Evolutionary conservation across 30 jellyfish, hydroid and myxozoan genomes (phyloP).

Genomic region (Aurelia aurita): DNA sequence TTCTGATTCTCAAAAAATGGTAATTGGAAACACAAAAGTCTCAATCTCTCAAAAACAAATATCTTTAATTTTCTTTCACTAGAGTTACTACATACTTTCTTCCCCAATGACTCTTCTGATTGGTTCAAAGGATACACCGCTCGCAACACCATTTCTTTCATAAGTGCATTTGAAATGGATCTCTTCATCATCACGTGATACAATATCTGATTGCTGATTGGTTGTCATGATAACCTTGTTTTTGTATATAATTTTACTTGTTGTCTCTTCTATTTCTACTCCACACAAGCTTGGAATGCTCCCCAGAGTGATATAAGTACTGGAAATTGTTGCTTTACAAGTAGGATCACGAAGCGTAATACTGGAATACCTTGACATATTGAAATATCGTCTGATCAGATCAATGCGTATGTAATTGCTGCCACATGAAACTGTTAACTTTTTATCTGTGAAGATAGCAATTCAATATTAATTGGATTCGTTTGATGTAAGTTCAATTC

Average conservation of each 20-base stretch:
- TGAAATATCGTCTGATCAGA: background rate
- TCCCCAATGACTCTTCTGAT: slow-evolving; percentile 3
- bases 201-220: background rate
- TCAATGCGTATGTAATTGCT: slow-evolving; percentile 28
- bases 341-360: slow-evolving; percentile 44
- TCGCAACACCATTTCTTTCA: background rate
- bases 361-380: slow-evolving; percentile 2
- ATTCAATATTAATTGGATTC: too few species aligned
- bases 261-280: slow-evolving; percentile 9
- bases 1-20: too few species aligned
- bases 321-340: background rate
- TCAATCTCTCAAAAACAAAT: too few species aligned
- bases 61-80: background rate
- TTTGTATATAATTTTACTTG: slow-evolving; percentile 7
- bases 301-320: slow-evolving; percentile 7
- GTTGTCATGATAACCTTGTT: slow-evolving; percentile 31
- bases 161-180: slow-evolving; percentile 11
- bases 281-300: slow-evolving; percentile 45
- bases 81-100: slow-evolving; percentile 4
- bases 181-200: slow-evolving; percentile 35
- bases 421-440: background rate
- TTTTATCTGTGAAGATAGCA: background rate
- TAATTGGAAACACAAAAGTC: too few species aligned
- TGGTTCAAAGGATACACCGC: slow-evolving; percentile 25
- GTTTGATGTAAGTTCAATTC: too few species aligned